A percentile compares a stretch with the other conserved stretches of the same genome.
These are phyloP conservation scores for Myiothlypis coronata DNA, from an alignment of 2,797 vertebrate species.

Conservation along the genomic window DNA sequence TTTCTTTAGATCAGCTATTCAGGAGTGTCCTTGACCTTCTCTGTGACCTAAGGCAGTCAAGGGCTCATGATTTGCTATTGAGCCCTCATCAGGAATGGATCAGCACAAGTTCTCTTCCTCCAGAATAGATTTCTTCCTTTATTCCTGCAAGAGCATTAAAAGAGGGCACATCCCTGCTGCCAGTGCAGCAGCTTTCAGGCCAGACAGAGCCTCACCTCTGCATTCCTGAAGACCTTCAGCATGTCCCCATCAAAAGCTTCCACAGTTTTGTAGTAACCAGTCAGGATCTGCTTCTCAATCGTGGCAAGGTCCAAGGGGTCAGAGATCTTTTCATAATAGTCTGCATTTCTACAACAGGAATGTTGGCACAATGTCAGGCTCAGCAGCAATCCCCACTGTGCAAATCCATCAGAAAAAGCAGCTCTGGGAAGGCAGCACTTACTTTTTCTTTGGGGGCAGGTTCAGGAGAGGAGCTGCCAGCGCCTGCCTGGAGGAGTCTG, in stretches of 20 bases:
- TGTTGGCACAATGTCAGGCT: rapidly evolving
- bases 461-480: constrained; percentile 92
- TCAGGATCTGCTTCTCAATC: constrained; percentile 97
- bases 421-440: constrained; percentile 48
- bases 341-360: constrained; percentile 81
- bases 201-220: constrained; percentile 77
- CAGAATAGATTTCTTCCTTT: not conserved
- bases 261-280: constrained; percentile 92
- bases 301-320: constrained; percentile 91
- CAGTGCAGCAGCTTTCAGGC: not conserved
- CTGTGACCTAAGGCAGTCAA: not conserved
- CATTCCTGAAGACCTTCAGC: constrained; percentile 96
- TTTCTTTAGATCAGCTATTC: not conserved
- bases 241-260: constrained; percentile 95
- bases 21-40: not conserved
- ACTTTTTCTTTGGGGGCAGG: constrained; percentile 96
- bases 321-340: constrained; percentile 96
- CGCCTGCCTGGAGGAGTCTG: constrained; percentile 90
- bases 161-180: not conserved
- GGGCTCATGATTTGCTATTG: not conserved
- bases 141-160: not conserved
- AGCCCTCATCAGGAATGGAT: not conserved
- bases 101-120: not conserved
- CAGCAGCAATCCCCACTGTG: not conserved
- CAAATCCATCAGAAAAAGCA: not conserved